Conservation (phyloP, 2,888 invertebrate genomes). For the Gastrophysa polygoni region DNA sequence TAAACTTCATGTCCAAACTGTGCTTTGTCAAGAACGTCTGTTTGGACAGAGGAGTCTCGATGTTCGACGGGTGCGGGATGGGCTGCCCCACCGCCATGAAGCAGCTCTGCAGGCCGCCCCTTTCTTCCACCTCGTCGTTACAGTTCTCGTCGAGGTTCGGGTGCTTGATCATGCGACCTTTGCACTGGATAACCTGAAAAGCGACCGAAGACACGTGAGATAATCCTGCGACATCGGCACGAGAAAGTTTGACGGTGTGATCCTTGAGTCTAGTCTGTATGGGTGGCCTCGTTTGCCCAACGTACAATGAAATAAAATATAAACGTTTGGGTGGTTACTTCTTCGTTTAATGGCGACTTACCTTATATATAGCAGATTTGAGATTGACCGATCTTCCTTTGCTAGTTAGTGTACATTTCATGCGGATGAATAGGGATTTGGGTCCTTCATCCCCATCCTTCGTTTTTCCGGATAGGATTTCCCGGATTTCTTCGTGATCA, state of each 20-base stretch:
- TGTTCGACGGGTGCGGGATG: slow-evolving; percentile 89
- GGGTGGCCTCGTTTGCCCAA: too few species aligned
- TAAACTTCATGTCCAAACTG: slow-evolving; percentile 92
- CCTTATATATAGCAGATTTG: slow-evolving; percentile 96
- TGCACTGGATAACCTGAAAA: slow-evolving; percentile 89
- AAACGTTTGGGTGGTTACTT: too few species aligned
- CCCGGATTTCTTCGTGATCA: slow-evolving; percentile 89
- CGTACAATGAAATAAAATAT: too few species aligned
- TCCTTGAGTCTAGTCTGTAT: too few species aligned
- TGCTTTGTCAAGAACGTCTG: slow-evolving; percentile 92
- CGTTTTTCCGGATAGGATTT: slow-evolving; percentile 63
- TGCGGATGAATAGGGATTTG: slow-evolving; percentile 75
- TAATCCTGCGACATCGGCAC: too few species aligned
- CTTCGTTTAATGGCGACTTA: slow-evolving; percentile 57
- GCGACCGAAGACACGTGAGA: too few species aligned
- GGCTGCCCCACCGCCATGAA: slow-evolving; percentile 80
- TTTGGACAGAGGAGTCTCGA: slow-evolving; percentile 86
- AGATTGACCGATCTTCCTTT: slow-evolving; percentile 95
- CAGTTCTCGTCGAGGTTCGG: slow-evolving; percentile 32
- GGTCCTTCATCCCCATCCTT: slow-evolving; percentile 58
- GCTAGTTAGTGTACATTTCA: slow-evolving; percentile 93
- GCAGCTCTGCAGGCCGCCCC: slow-evolving; percentile 56
- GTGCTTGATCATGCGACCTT: slow-evolving; percentile 75
- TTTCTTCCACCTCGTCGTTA: slow-evolving; percentile 46
- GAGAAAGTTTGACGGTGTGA: too few species aligned